A percentile compares a stretch with the other conserved stretches of the same genome.
Conservation (phyloP, 1,140 invertebrate genomes). For the Drosophila subpulchrella region DNA sequence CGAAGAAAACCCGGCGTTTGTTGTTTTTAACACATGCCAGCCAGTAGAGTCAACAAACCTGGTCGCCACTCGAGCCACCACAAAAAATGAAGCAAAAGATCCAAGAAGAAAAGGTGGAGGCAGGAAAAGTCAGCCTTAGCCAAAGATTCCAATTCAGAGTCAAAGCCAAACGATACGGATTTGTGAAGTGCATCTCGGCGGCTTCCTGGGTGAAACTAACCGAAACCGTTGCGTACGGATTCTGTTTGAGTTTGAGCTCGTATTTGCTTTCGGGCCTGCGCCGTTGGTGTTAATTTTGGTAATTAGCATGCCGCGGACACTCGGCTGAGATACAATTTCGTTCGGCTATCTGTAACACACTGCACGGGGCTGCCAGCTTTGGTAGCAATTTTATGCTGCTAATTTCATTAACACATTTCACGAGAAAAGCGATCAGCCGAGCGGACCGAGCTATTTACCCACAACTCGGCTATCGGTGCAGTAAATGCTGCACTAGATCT, state of each 20-base stretch:
- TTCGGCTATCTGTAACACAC: slow-evolving; percentile 66
- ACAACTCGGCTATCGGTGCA: slow-evolving; percentile 31
- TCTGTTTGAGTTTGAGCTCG: slow-evolving; percentile 20
- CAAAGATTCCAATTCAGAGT: slow-evolving; percentile 19
- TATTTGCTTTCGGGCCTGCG: slow-evolving; percentile 28
- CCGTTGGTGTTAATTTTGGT: slow-evolving; percentile 80
- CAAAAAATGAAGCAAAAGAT: slow-evolving; percentile 12
- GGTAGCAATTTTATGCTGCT: slow-evolving; percentile 80
- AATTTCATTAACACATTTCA: slow-evolving; percentile 84
- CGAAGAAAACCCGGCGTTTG: slow-evolving; percentile 68
- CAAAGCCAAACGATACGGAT: slow-evolving; percentile 31
- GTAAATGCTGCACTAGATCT: slow-evolving; percentile 39
- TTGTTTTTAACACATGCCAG: slow-evolving; percentile 75
- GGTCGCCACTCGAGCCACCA: slow-evolving; percentile 15
- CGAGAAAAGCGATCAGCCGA: slow-evolving; percentile 51
- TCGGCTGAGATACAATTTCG: slow-evolving; percentile 64
- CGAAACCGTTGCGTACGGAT: slow-evolving; percentile 65
- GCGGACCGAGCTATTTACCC: slow-evolving; percentile 54
- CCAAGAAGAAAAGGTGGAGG: slow-evolving; percentile 20
- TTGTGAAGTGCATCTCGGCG: slow-evolving; percentile 38
- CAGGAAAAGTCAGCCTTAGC: slow-evolving; percentile 38
- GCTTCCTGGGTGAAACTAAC: slow-evolving; percentile 71
- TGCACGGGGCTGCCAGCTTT: slow-evolving; percentile 27
- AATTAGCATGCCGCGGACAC: slow-evolving; percentile 73
- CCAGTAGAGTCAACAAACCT: slow-evolving; percentile 42